Conservation (phyloP, 2,888 invertebrate genomes). For the Vesta saturnalis region DNA sequence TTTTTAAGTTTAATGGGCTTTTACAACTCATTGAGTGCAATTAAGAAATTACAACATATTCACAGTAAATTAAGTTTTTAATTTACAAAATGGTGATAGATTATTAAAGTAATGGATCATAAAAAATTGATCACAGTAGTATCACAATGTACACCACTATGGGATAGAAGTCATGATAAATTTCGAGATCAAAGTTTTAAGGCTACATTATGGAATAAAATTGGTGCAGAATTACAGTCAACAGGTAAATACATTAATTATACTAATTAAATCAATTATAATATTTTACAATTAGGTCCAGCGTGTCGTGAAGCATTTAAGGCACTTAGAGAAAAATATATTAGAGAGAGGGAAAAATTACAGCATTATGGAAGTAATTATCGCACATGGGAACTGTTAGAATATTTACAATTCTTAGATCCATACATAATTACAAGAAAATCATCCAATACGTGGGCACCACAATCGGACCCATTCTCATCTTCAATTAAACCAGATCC, state of each 20-base stretch:
- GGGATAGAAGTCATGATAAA: conserved; percentile 49
- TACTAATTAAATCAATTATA: not conserved
- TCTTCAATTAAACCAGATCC: conserved; percentile 27
- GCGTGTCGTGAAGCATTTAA: conserved; percentile 50
- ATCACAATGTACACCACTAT: conserved; percentile 47
- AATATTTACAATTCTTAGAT: conserved; percentile 49
- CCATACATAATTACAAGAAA: conserved; percentile 50
- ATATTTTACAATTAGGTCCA: conserved; percentile 36
- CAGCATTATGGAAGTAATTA: conserved; percentile 44
- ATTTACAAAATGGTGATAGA: not conserved
- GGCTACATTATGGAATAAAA: conserved; percentile 47
- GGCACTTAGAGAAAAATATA: conserved; percentile 51
- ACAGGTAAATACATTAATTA: conserved; percentile 42
- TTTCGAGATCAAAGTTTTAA: conserved; percentile 50
- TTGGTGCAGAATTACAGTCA: conserved; percentile 44
- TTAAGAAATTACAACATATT: not conserved
- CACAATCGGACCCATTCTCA: conserved; percentile 19
- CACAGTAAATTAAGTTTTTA: not conserved
- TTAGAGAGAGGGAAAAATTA: conserved; percentile 50
- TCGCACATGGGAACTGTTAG: conserved; percentile 47
- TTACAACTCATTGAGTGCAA: not conserved
- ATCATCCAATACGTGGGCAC: conserved; percentile 23
- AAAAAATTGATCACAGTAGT: conserved; percentile 44
- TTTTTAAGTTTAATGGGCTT: not conserved
- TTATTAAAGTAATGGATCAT: conserved; percentile 34